phyloP scores from a whole-genome alignment of 2,888 invertebrate genomes.

The Athalia circularis region DNA sequence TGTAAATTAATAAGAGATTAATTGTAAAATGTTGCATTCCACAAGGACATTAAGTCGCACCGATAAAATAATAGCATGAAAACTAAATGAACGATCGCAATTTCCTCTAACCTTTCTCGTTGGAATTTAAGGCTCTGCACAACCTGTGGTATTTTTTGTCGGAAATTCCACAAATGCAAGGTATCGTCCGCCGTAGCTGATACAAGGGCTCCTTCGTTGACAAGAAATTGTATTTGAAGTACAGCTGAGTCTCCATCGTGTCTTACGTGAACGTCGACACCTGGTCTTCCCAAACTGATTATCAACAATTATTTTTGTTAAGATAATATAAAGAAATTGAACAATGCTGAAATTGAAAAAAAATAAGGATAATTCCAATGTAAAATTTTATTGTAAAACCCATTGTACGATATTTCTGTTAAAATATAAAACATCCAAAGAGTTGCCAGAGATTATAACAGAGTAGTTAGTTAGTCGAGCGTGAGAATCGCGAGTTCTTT shows the following conservation, averaged over 20 bases:
- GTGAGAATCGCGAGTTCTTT: no score
- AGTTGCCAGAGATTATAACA: no score
- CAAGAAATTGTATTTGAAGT: conserved; percentile 93
- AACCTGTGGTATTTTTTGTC: conserved; percentile 94
- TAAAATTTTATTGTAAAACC: no score
- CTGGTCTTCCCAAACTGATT: conserved; percentile 93
- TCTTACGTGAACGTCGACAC: conserved; percentile 95
- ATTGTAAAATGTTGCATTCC: neutral
- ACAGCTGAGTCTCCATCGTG: conserved; percentile 90
- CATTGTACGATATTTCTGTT: no score
- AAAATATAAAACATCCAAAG: no score
- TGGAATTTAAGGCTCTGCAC: conserved; percentile 98
- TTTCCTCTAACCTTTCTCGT: conserved; percentile 85
- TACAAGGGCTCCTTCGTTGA: conserved; percentile 98
- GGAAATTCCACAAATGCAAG: conserved; percentile 97
- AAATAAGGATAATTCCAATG: no score
- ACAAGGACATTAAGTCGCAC: neutral
- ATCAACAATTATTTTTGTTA: conserved; percentile 62
- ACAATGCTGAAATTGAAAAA: no score
- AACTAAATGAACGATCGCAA: neutral
- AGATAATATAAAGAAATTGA: conserved; percentile 63
- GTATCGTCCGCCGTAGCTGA: conserved; percentile 97
- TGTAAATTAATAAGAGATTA: conserved; percentile 71
- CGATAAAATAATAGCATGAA: neutral
- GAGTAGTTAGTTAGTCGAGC: no score